Conservation (phyloP, 2,888 invertebrate genomes). For the Saturnia pavonia region DNA sequence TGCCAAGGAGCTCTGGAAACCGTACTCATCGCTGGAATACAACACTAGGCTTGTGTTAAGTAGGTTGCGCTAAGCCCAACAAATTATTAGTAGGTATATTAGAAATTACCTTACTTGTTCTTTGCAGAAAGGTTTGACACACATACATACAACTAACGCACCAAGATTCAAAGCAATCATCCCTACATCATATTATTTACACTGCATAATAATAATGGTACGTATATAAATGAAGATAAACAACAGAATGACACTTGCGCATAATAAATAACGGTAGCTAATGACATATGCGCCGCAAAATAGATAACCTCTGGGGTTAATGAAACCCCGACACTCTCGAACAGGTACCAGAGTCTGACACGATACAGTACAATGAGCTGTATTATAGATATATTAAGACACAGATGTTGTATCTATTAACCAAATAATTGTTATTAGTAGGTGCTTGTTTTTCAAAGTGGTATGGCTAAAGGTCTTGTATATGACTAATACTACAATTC, state of each 20-base stretch:
- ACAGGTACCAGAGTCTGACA: neutral
- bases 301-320: constrained; percentile 7
- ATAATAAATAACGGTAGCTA: constrained; percentile 10
- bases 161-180: neutral
- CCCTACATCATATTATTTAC: neutral
- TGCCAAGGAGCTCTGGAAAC: too few relatives aligned
- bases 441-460: neutral
- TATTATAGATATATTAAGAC: neutral
- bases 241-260: neutral
- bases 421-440: neutral
- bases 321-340: constrained; percentile 18
- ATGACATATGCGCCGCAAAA: constrained; percentile 2
- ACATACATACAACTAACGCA: neutral
- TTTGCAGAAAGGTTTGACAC: neutral
- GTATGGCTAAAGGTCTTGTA: too few relatives aligned
- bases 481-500: too few relatives aligned
- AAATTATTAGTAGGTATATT: too few relatives aligned
- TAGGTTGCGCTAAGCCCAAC: too few relatives aligned
- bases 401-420: neutral
- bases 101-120: too few relatives aligned
- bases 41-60: too few relatives aligned
- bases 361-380: neutral
- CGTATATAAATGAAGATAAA: neutral
- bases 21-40: too few relatives aligned
- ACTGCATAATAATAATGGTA: neutral